Percentiles rank a stretch among this genome's conserved stretches.
phyloP scores from a whole-genome alignment of 2,113 vertebrate species.

The Neoarius graeffei region DNA sequence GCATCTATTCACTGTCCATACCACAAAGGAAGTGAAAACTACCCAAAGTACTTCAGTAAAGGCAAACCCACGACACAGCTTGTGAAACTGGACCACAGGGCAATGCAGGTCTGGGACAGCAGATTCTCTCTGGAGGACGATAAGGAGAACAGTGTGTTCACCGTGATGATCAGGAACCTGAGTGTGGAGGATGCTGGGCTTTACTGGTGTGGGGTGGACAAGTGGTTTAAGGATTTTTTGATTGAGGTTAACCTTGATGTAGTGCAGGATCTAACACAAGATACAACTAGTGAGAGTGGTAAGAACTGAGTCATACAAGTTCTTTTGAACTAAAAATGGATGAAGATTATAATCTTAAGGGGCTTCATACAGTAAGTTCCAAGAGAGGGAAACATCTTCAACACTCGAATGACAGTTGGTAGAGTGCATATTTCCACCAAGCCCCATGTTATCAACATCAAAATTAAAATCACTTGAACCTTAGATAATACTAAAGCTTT shows the following conservation, averaged over 20 bases:
- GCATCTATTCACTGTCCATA: slow-evolving; percentile 40
- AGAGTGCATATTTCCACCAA: no score
- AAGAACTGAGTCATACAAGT: not conserved
- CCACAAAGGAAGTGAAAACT: slow-evolving; percentile 18
- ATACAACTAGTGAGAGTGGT: slow-evolving; percentile 9
- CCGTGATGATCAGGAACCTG: slow-evolving; percentile 40
- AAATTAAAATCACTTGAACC: no score
- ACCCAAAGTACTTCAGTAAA: slow-evolving; percentile 59
- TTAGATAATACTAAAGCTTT: no score
- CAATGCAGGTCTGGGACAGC: no score
- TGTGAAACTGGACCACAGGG: not conserved
- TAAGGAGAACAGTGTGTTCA: not conserved
- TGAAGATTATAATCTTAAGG: not conserved
- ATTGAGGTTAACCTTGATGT: slow-evolving; percentile 10
- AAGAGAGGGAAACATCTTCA: not conserved
- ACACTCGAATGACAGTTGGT: no score
- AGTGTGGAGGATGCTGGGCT: slow-evolving; percentile 26
- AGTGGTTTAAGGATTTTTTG: rapidly evolving
- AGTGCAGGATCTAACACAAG: not conserved
- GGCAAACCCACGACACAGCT: not conserved
- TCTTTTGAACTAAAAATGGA: not conserved
- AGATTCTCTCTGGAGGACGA: slow-evolving; percentile 29
- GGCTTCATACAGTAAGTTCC: not conserved
- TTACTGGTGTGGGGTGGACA: slow-evolving; percentile 28
- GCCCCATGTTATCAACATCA: no score